phyloP scores from a whole-genome alignment of 2,113 vertebrate genomes.

The Lathamus discolor region DNA sequence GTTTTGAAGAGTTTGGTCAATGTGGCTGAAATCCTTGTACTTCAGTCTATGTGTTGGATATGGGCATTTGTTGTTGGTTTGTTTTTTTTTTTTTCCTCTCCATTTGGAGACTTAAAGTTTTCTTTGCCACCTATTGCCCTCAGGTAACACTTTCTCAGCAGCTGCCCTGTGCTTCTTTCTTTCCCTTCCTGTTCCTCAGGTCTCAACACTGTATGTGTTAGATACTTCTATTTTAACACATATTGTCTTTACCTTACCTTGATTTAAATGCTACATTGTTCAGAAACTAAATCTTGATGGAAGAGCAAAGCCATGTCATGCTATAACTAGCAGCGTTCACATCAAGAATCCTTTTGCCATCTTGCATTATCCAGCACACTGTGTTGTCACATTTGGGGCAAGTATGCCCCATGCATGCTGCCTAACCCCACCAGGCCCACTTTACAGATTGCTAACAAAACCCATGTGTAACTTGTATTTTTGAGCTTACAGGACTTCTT shows the following conservation, averaged over 20 bases:
- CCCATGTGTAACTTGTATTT: accelerated
- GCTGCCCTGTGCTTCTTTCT: background rate
- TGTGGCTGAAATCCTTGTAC: background rate
- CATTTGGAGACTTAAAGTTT: background rate
- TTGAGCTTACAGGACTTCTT: background rate
- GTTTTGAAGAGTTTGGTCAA: background rate
- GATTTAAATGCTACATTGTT: background rate
- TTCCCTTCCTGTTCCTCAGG: background rate
- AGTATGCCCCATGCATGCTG: background rate
- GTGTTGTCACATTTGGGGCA: background rate
- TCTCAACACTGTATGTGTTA: background rate
- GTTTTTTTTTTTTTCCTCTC: background rate
- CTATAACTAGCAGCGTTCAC: background rate
- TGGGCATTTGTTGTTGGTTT: background rate
- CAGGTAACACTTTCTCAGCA: background rate
- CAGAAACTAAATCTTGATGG: background rate
- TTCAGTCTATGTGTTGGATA: background rate
- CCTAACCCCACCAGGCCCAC: background rate
- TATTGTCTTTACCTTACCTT: background rate
- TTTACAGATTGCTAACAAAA: background rate
- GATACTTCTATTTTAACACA: background rate
- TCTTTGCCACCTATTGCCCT: background rate
- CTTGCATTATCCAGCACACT: background rate
- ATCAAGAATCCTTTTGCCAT: background rate
- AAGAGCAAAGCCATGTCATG: background rate